Evolutionary conservation across 2,888 invertebrate genomes (phyloP).

Genomic region (Dione vanillae): DNA sequence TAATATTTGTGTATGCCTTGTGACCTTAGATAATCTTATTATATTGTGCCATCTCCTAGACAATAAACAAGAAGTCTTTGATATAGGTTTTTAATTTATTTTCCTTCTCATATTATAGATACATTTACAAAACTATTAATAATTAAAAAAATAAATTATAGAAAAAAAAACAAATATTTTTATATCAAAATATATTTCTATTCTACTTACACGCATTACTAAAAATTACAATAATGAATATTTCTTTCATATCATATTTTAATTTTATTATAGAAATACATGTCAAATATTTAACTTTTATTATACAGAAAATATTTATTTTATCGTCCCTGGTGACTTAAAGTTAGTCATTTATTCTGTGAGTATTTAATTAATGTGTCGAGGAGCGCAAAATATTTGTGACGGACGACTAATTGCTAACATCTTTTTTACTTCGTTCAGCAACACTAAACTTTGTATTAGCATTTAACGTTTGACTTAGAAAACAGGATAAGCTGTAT

Average conservation of each 20-base stretch:
- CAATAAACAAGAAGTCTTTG: conserved; percentile 52
- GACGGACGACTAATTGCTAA: too few relatives aligned
- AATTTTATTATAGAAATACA: background rate
- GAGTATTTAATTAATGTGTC: background rate
- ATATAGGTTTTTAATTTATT: conserved; percentile 33
- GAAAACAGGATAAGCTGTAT: conserved; percentile 69
- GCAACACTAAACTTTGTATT: background rate
- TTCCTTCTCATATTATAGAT: background rate
- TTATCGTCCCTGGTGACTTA: background rate
- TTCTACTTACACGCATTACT: background rate
- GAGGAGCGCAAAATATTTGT: too few relatives aligned
- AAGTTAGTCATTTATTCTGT: background rate
- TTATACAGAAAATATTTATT: background rate
- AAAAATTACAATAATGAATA: background rate
- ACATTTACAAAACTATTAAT: too few relatives aligned
- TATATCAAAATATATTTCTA: conserved; percentile 13
- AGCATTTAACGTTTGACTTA: conserved; percentile 34
- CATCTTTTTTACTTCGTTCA: too few relatives aligned
- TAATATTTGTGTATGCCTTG: conserved; percentile 3
- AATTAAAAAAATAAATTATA: background rate
- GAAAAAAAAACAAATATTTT: background rate
- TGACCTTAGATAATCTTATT: conserved; percentile 49
- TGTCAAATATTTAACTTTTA: background rate
- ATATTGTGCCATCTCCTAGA: conserved; percentile 55
- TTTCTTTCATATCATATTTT: background rate